These are phyloP conservation scores for Trachythela sp. DNA, from an alignment of 64 coral and sea anemone genomes.

Conservation along the genomic window DNA sequence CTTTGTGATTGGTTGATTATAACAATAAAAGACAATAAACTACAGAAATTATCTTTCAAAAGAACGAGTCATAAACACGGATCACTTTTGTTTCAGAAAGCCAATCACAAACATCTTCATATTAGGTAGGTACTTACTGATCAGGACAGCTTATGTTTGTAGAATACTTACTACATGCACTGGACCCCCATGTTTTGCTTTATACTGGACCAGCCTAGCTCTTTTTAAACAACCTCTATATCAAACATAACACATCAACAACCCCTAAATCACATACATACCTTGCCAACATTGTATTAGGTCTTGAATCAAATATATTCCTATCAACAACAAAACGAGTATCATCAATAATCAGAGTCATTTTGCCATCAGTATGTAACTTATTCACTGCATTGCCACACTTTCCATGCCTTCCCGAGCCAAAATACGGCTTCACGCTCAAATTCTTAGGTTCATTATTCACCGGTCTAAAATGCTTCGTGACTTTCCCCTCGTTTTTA, in stretches of 20 bases:
- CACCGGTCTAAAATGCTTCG: neutral
- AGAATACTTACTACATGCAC: too few relatives aligned
- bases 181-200: too few relatives aligned
- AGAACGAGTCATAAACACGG: too few relatives aligned
- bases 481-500: neutral
- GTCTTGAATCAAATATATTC: constrained; percentile 78
- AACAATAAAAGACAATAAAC: too few relatives aligned
- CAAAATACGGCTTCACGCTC: neutral
- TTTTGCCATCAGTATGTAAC: constrained; percentile 27
- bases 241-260: neutral
- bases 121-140: too few relatives aligned
- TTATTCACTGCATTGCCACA: neutral
- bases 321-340: constrained; percentile 92
- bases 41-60: too few relatives aligned
- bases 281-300: constrained; percentile 97
- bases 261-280: neutral
- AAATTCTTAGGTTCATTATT: constrained; percentile 1
- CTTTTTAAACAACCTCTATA: neutral
- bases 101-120: too few relatives aligned
- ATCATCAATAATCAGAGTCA: constrained; percentile 87
- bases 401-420: neutral
- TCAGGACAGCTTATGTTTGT: too few relatives aligned
- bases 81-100: too few relatives aligned
- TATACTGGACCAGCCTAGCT: too few relatives aligned
- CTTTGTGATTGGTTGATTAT: too few relatives aligned